Percentiles rank a stretch among this genome's conserved stretches.
phyloP scores from a whole-genome alignment of 2,113 vertebrate species.

The Heterotis niloticus region DNA sequence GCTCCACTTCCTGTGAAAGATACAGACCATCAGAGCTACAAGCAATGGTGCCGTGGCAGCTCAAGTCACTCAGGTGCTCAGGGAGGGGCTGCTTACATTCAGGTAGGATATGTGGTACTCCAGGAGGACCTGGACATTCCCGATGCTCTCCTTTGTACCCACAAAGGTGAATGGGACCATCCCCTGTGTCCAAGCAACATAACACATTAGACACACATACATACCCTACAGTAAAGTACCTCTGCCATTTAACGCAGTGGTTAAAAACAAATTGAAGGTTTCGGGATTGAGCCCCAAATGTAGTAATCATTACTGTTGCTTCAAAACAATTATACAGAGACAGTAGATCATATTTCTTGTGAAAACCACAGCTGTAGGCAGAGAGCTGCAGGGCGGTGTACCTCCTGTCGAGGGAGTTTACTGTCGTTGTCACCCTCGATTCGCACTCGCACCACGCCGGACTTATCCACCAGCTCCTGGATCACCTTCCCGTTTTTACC shows the following conservation, averaged over 20 bases:
- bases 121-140: conserved; percentile 89
- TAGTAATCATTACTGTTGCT: no score
- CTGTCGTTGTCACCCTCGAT: conserved; percentile 86
- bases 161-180: conserved; percentile 98
- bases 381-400: conserved; percentile 45
- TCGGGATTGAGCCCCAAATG: no score
- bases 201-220: conserved; percentile 22
- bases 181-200: conserved; percentile 68
- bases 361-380: no score
- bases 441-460: conserved; percentile 80
- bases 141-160: conserved; percentile 94
- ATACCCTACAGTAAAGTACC: no score
- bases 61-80: not conserved
- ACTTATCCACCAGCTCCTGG: conserved; percentile 90
- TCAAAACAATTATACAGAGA: no score
- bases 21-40: not conserved
- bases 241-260: no score
- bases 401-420: conserved; percentile 80
- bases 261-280: no score
- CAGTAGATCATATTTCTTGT: no score
- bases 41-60: not conserved
- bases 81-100: conserved; percentile 71
- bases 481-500: conserved; percentile 88
- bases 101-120: conserved; percentile 96
- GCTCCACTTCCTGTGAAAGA: conserved; percentile 83